Base-by-base conservation (phyloP, 1,140 invertebrate species). In the Drosophila neocordata region DNA sequence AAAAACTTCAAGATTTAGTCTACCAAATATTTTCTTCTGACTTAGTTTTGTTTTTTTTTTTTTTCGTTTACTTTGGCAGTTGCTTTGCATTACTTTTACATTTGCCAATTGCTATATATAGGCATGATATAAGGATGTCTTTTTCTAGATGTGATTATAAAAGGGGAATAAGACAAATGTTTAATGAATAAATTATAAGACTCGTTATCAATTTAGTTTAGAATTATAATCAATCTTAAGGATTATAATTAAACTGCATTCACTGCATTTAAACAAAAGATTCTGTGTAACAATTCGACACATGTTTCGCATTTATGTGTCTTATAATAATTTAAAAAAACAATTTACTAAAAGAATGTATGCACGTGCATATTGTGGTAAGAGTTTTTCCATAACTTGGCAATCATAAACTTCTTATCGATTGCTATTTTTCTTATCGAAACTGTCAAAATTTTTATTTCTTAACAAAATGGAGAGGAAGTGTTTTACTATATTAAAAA, bases 31-130 rank as follows among this genome's bases (percentile, higher is more conserved):
- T 68, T 57, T 61, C 22, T 74, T 48, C 65, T 74, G 66, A 20
- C 55, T 68, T 75, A 15, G 15, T 48, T 12, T n/a, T n/a, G n/a
- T n/a, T n/a, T n/a, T n/a, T n/a, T n/a, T n/a, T n/a, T n/a, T n/a
- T n/a, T n/a, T n/a, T 74, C 60, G 65, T 70, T 48, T 74, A 67
- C 51, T 60, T 73, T 74, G 72, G 72, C 72, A 74, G 72, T 74
- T 67, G 72, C 63, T 37, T 59, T 67, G 72, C 71, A 61, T 73
- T 62, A 70, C 61, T 64, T 22, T 69, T 61, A 65, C 61, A 69
- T 48, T 11, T 57, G 22, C 55, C 55, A 31, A 31, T 31, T 31
- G 1, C 27, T 31, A 31, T 31, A 24, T 8, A 13, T 15, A 48
- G 41, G 41, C 41, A 2, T 48, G 41, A 48, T 48, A 48, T 24